Base-by-base conservation (phyloP, 2,797 vertebrate genomes). In the Hirundo rustica region DNA sequence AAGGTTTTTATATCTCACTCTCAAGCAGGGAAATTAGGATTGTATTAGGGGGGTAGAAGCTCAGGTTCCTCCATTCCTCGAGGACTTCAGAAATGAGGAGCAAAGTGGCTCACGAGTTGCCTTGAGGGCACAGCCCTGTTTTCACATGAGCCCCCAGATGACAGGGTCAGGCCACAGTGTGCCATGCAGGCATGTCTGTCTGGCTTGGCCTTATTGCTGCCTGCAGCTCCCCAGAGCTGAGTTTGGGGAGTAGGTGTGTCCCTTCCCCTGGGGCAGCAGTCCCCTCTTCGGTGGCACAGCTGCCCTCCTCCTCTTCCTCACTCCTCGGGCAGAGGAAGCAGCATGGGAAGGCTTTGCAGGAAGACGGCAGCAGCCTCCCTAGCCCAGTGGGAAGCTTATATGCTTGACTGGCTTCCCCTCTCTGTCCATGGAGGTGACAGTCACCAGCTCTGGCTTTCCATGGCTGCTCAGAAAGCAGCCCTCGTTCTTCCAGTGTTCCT, bases 401-500 rank as follows among this genome's bases (percentile, higher is more conserved):
- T 6, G 70, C 80, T 44, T 87, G 82, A 23, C 70, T 85, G 70
- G 74, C 55, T 81, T 95, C 74, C 1, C 57, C 80, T n/a, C 67
- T 88, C 73, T 88, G 88, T 57, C 75, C 72, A 7, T 5, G 25
- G 10, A 47, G 45, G 3, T 51, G 80, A 42, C 19, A 12, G 30
- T 83, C 36, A 1, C 81, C 68, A 22, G 85, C 53, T 27, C 45
- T 20, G 4, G 70, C 47, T 70, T 96, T 96, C 86, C 18, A 34
- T 7, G 34, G 55, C 36, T 88, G 72, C 13, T 89, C 65, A 1
- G 70, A 88, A 70, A 93, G 96, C 50, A 98, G 91, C 22, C 98
- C 98, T 94, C 98, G 96, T 85, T 99, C 98, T 86, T 97, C 91
- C 61, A 65, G 84, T 13, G 98, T 98, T 86, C 98, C 98, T 99